Evolutionary conservation across 2,113 vertebrate genomes (phyloP), one percentile per base, ranked within the genome.

Genomic region (Syngnathoides biaculeatus): DNA sequence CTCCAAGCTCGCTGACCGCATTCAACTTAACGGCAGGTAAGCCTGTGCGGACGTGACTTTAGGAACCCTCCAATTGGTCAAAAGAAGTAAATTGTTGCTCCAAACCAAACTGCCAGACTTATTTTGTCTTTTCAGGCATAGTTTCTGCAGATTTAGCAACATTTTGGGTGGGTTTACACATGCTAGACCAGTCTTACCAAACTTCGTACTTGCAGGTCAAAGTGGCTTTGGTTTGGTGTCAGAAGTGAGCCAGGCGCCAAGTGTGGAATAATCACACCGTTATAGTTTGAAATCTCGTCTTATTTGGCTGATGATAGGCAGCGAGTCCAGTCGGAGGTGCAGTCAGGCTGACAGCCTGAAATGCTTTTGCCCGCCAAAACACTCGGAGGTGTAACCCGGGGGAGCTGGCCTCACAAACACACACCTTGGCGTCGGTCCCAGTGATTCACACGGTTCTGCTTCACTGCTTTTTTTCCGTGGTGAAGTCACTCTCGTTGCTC

Each of bases 1-100:
- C 80, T 96, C 95, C 68, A 98, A 97, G 73, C 84, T 99, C 81
- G 96, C 97, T 1, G 96, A 99, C 88, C 93, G 96, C 83, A 98
- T 99, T 78, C 97, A 98, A 50, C 95, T 99, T 74, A 99, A 95
- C 1, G 96, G 95, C 89, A 93, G 97, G 97, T 97, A 71, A 89
- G 57, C n/a, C 48, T 30, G 20, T 35, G 27, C 12, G 42, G 42
- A 13, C 10, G 3, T 35, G 30, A 35, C 30, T 35, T 5, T 35
- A 35, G 30, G 30, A 6, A 35, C 30, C 30, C 30, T 35, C 4
- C 4, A 35, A 35, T 5, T 35, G 30, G 30, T 35, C 30, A 35
- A 35, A 35, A 35, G 3, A 35, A 35, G 30, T 35, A 35, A 35
- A 35, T 35, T 5, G 30, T 35, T 6, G 30, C 30, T 35, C 6